Percentiles rank a stretch among this genome's conserved stretches.
Conservation (phyloP, 2,113 vertebrate genomes). For the Strix uralensis region DNA sequence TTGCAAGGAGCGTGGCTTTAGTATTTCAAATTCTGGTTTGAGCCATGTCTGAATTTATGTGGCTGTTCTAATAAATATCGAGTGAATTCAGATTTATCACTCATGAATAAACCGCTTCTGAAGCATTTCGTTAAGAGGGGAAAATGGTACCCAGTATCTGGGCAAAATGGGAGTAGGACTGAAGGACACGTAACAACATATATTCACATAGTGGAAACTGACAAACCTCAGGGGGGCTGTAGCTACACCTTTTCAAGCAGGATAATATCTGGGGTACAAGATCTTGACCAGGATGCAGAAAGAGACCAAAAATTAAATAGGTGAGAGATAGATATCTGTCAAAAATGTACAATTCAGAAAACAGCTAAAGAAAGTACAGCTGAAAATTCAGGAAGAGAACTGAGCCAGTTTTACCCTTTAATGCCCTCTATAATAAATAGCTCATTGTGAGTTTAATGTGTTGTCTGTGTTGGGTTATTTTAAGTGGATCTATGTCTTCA, state of each 20-base stretch:
- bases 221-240: not conserved
- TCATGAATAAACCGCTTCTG: not conserved
- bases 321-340: not conserved
- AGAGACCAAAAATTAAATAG: not conserved
- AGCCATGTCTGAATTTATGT: not conserved
- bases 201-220: not conserved
- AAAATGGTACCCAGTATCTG: not conserved
- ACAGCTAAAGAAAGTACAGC: not conserved
- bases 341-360: not conserved
- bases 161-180: not conserved
- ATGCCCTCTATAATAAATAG: not conserved
- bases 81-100: not conserved
- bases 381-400: not conserved
- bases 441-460: not conserved
- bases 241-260: not conserved
- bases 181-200: not conserved
- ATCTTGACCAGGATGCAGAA: not conserved
- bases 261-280: not conserved
- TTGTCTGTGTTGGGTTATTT: not conserved
- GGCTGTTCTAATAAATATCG: not conserved
- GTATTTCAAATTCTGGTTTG: not conserved
- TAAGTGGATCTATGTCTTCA: not conserved
- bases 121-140: not conserved
- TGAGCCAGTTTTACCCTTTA: not conserved
- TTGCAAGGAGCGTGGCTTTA: not conserved